These are phyloP conservation scores for Epinephelus moara DNA, from an alignment of 2,113 vertebrate genomes.

Conservation along the genomic window DNA sequence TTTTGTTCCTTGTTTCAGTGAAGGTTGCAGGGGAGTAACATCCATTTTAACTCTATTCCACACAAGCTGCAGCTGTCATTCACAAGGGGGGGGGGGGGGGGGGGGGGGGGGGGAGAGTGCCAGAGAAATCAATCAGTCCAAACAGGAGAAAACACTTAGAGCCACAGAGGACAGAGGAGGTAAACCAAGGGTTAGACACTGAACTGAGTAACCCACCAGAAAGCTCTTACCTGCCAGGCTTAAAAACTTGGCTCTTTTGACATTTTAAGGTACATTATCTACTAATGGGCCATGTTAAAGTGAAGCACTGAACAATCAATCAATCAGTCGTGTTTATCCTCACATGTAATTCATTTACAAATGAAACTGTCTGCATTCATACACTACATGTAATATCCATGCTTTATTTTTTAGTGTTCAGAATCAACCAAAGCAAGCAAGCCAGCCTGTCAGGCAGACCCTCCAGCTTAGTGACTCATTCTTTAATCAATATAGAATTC, in stretches of 20 bases:
- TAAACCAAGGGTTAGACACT: constrained; percentile 21
- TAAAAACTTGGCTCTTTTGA: background rate
- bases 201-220: constrained; percentile 8
- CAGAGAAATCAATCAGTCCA: constrained; percentile 22
- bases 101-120: background rate
- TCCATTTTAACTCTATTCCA: constrained; percentile 9
- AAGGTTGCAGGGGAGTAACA: constrained; percentile 9
- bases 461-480: constrained; percentile 5
- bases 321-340: too few species aligned
- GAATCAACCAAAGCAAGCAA: background rate
- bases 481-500: constrained; percentile 47
- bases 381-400: background rate
- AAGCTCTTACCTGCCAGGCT: background rate
- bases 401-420: background rate
- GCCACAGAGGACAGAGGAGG: constrained; percentile 9
- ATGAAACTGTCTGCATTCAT: background rate
- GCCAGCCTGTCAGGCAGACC: constrained; percentile 10
- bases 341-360: background rate
- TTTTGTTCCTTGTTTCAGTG: background rate
- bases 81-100: background rate
- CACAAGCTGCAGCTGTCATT: constrained; percentile 11
- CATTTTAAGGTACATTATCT: constrained; percentile 12
- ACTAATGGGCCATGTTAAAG: background rate
- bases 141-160: constrained; percentile 62
- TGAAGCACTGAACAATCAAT: background rate